Percentiles rank a stretch among this genome's conserved stretches.
phyloP scores from a whole-genome alignment of 2,888 invertebrate species.

The Arrhopalites spinosus region DNA sequence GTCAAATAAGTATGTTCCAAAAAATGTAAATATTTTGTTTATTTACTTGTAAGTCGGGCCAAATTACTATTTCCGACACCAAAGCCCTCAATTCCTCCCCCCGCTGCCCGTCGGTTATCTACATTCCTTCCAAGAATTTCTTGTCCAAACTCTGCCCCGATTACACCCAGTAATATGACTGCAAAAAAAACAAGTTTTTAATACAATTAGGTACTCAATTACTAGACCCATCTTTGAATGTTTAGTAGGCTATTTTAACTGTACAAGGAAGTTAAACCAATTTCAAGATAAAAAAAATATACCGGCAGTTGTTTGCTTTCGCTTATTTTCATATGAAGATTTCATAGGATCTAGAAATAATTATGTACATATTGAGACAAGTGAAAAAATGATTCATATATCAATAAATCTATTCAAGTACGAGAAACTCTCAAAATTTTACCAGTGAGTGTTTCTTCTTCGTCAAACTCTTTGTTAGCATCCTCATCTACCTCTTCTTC shows the following conservation, averaged over 20 bases:
- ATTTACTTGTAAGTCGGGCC: constrained; percentile 82
- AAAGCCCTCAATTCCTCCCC: constrained; percentile 78
- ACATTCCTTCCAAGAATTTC: constrained; percentile 68
- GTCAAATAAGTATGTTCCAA: not conserved
- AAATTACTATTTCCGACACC: constrained; percentile 86
- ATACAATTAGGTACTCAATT: too few species aligned
- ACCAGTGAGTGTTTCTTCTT: constrained; percentile 54
- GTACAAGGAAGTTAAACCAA: too few species aligned
- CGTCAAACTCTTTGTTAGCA: constrained; percentile 48
- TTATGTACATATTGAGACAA: not conserved
- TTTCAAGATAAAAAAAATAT: too few species aligned
- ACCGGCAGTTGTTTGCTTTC: constrained; percentile 91
- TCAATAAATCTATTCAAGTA: not conserved
- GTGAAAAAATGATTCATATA: constrained; percentile 1
- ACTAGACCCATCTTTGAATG: too few species aligned
- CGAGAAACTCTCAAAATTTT: not conserved
- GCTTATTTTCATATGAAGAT: constrained; percentile 69
- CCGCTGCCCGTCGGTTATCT: constrained; percentile 61
- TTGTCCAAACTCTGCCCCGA: constrained; percentile 97
- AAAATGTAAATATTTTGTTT: too few species aligned
- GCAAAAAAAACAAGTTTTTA: too few species aligned
- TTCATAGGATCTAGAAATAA: constrained; percentile 31
- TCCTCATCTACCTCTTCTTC: constrained; percentile 47
- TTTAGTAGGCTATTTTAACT: too few species aligned
- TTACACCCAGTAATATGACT: constrained; percentile 90